Conservation (phyloP, 1,140 invertebrate species). For the Varroa destructor region DNA sequence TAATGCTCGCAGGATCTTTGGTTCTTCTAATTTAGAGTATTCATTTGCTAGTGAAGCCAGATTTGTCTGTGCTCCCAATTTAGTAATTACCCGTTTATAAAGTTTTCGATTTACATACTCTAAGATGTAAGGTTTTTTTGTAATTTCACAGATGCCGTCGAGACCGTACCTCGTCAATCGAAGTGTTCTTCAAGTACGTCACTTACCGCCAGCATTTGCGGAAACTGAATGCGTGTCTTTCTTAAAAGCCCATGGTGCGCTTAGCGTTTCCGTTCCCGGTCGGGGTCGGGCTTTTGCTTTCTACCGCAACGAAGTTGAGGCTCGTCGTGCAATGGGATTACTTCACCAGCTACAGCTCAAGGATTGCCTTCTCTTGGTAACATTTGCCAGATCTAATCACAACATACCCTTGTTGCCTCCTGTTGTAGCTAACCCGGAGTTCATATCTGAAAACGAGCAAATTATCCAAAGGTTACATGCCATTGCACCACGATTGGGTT, state of each 20-base stretch:
- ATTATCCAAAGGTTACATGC: conserved; percentile 22
- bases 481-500: conserved; percentile 32
- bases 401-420: conserved; percentile 5
- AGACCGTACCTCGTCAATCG: background rate
- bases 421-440: background rate
- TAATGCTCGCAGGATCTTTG: too few relatives aligned
- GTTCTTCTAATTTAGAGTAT: too few relatives aligned
- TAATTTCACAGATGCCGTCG: conserved; percentile 8
- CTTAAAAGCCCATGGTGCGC: conserved; percentile 1
- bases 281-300: background rate
- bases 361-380: conserved; percentile 2
- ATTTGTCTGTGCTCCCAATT: too few relatives aligned
- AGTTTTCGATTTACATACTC: too few relatives aligned
- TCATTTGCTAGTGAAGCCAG: too few relatives aligned
- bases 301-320: background rate
- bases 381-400: conserved; percentile 8
- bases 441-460: background rate
- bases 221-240: background rate
- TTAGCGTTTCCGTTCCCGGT: background rate
- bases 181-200: conserved; percentile 17
- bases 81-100: too few relatives aligned
- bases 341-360: conserved; percentile 20
- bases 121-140: too few relatives aligned
- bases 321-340: conserved; percentile 1
- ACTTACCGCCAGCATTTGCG: background rate